Percentiles rank a stretch among this genome's conserved stretches.
phyloP scores from a whole-genome alignment of 2,888 invertebrate species.

The Drosophila colorata region DNA sequence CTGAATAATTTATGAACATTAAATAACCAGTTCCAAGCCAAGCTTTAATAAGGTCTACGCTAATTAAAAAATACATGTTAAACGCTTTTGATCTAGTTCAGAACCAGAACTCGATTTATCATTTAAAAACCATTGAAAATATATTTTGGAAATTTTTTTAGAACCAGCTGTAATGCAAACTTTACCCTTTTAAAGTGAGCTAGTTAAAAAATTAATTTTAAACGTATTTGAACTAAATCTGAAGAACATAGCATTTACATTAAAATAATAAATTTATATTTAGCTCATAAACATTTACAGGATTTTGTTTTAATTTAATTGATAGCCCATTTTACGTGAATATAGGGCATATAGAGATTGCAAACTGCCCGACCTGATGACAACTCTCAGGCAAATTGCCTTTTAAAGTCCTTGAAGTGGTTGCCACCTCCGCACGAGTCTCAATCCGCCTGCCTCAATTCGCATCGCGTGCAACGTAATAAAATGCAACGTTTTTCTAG shows the following conservation, averaged over 20 bases:
- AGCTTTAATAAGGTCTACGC: too few relatives aligned
- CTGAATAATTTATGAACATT: background rate
- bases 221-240: background rate
- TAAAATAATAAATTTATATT: background rate
- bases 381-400: constrained; percentile 63
- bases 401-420: constrained; percentile 76
- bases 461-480: constrained; percentile 45
- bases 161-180: background rate
- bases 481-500: constrained; percentile 74
- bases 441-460: constrained; percentile 7
- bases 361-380: constrained; percentile 14
- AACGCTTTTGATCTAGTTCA: too few relatives aligned
- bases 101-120: too few relatives aligned
- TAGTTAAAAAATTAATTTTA: background rate
- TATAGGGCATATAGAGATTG: constrained; percentile 14
- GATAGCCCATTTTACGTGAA: background rate
- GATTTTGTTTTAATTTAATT: background rate
- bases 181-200: background rate
- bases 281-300: too few relatives aligned
- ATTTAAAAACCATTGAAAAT: too few relatives aligned
- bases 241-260: background rate
- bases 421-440: constrained; percentile 40
- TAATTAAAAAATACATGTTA: too few relatives aligned
- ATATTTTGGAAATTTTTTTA: too few relatives aligned
- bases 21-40: too few relatives aligned